Evolutionary conservation across 1,140 invertebrate genomes (phyloP).

Genomic region (Drosophila murphyi): DNA sequence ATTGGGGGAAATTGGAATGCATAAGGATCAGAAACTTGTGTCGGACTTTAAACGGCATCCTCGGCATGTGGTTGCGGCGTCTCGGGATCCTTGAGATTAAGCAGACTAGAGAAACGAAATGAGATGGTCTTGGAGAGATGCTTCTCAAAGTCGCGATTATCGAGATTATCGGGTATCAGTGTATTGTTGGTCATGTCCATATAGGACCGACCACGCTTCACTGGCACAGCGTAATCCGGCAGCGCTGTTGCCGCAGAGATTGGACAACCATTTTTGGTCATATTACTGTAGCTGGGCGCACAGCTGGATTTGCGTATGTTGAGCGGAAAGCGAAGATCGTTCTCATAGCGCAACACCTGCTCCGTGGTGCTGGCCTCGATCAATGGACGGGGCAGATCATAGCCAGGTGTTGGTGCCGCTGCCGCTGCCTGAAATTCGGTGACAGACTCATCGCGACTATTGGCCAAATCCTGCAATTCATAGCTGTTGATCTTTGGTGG

Average conservation of each 20-base stretch:
- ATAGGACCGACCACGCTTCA: conserved; percentile 78
- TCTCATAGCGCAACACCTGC: conserved; percentile 78
- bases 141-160: conserved; percentile 80
- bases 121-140: conserved; percentile 82
- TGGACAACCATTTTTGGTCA: conserved; percentile 45
- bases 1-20: conserved; percentile 1
- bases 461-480: conserved; percentile 65
- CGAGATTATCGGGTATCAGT: conserved; percentile 77
- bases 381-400: conserved; percentile 78
- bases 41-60: conserved; percentile 53
- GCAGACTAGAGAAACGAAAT: conserved; percentile 80
- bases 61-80: conserved; percentile 23
- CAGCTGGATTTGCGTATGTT: conserved; percentile 77
- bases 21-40: background rate
- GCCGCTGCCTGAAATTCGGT: conserved; percentile 54
- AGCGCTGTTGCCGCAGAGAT: conserved; percentile 34
- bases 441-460: conserved; percentile 65
- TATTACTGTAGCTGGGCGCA: conserved; percentile 70
- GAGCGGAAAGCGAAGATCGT: conserved; percentile 77
- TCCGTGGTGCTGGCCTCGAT: conserved; percentile 71
- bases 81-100: conserved; percentile 79
- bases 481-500: conserved; percentile 73
- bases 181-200: conserved; percentile 83
- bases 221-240: conserved; percentile 74
- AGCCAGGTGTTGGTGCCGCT: conserved; percentile 65